Conservation (phyloP, 2,888 invertebrate species). For the Hyposoter didymator region DNA sequence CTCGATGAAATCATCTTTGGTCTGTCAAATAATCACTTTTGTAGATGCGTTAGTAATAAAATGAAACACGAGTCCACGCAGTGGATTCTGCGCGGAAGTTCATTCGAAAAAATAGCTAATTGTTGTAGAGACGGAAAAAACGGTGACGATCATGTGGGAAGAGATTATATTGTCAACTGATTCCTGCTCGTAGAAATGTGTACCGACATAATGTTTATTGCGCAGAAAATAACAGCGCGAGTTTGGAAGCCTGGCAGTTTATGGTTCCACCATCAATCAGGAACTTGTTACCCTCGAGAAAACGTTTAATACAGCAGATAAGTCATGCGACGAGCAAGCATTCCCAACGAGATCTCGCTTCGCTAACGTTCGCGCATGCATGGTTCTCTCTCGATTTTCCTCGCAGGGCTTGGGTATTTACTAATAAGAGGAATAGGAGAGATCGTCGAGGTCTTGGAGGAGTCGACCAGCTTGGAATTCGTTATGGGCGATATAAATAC, state of each 20-base stretch:
- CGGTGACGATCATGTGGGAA: not conserved
- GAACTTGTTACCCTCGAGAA: constrained; percentile 9
- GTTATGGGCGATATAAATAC: constrained; percentile 5
- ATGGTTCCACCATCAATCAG: not conserved
- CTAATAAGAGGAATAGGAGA: constrained; percentile 63
- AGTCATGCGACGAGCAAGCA: constrained; percentile 21
- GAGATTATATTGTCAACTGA: not conserved
- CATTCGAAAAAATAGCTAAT: not conserved
- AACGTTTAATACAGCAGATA: constrained; percentile 34
- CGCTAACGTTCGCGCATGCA: constrained; percentile 25
- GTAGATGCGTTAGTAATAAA: not conserved
- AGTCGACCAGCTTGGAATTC: constrained; percentile 8
- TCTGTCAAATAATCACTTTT: constrained; percentile 19
- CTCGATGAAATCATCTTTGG: constrained; percentile 39
- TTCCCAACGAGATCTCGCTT: constrained; percentile 37
- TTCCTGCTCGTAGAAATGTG: no score
- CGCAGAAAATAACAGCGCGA: not conserved
- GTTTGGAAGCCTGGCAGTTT: not conserved
- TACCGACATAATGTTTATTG: not conserved
- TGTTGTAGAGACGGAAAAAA: not conserved
- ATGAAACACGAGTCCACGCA: not conserved
- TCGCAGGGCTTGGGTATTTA: constrained; percentile 58
- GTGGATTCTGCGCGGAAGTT: not conserved
- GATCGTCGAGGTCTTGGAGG: constrained; percentile 24
- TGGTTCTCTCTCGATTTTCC: not conserved